These are phyloP conservation scores for Nothoprocta perdicaria DNA, from an alignment of 2,113 vertebrate genomes.

Conservation along the genomic window DNA sequence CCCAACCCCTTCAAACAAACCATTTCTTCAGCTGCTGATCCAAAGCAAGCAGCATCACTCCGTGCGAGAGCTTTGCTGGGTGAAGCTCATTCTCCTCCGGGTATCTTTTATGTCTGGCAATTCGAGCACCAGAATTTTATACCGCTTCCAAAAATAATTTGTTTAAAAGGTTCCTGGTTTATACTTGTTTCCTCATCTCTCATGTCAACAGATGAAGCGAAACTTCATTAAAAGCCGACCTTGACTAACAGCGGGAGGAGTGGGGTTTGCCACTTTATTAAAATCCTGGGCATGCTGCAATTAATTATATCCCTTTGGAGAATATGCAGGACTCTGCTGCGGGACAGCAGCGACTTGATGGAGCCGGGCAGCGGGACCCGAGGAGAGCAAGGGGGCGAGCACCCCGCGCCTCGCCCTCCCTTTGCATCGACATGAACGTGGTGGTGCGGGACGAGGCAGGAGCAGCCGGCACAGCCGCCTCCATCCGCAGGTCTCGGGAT, in stretches of 20 bases:
- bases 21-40: neutral
- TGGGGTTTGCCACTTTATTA: slow-evolving; percentile 26
- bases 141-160: slow-evolving; percentile 45
- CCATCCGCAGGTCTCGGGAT: neutral
- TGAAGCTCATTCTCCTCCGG: neutral
- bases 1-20: neutral
- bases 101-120: neutral
- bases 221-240: slow-evolving; percentile 43
- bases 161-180: slow-evolving; percentile 37
- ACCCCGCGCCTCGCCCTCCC: neutral
- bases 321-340: neutral
- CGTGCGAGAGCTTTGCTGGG: neutral
- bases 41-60: neutral
- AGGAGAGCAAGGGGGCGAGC: neutral
- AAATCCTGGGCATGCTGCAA: neutral
- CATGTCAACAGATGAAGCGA: slow-evolving; percentile 13
- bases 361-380: neutral
- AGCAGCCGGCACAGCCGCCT: neutral
- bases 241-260: slow-evolving; percentile 14
- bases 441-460: neutral
- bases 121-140: neutral
- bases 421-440: neutral
- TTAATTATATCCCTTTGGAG: slow-evolving; percentile 29
- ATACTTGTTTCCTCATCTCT: slow-evolving; percentile 51
- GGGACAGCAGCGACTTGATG: slow-evolving; percentile 11